Base-by-base conservation (phyloP, 2,797 vertebrate species). In the Acanthornis magna region DNA sequence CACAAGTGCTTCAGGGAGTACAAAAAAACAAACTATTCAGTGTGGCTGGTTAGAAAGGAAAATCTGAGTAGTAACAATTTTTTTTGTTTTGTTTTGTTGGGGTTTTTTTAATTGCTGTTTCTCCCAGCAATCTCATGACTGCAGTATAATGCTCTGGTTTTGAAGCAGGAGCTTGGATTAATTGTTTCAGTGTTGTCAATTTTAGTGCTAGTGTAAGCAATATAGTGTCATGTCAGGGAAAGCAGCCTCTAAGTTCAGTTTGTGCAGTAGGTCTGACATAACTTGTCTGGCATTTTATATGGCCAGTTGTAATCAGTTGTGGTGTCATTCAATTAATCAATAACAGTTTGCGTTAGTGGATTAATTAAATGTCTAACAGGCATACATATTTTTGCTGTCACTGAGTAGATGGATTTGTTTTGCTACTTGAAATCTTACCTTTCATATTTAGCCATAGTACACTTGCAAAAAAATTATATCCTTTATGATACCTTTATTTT, bases 31-130 rank as follows among this genome's bases (percentile, higher is more conserved):
- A 85, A 76, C 48, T 54, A 57, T 85, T 95, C 78, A 61, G 3
- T 74, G 68, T 80, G 58, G 19, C 67, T 75, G 38, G 34, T 77
- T 89, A 65, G 43, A 77, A 89, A 71, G 85, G 93, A 95, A 95
- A 88, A 91, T 87, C 65, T 80, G 82, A 85, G 27, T 53, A 70
- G 63, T 89, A 53, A 47, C 34, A 40, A 30, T 54, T 54, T 60
- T 75, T 53, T 89, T 55, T 22, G 18, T 16, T 62, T n/a, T 57
- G 7, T 75, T 76, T 60, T 36, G 7, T 36, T 75, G 50, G 0
- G 0, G 40, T 1, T 58, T 82, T 89, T 61, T 61, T 71, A 50
- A 47, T 48, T 48, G 47, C 17, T 45, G 3, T 57, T 40, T 71
- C 34, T 95, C 71, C 27, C 74, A 57, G 29, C 48, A 70, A 27